phyloP scores from a whole-genome alignment of 2,888 invertebrate genomes.

The Dorcus hopei region DNA sequence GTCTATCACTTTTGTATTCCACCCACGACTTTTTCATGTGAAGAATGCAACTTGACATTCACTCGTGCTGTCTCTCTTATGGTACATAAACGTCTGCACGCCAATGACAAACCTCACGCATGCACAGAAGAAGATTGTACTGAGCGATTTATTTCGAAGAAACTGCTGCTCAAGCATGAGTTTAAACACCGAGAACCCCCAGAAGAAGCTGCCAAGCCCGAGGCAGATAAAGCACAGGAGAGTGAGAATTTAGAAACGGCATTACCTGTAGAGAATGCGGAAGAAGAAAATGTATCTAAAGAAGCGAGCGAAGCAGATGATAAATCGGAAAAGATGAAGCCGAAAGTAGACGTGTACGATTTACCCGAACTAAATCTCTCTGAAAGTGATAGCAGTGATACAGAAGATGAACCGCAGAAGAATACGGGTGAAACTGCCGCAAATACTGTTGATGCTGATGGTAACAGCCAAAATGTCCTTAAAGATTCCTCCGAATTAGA shows the following conservation, averaged over 20 bases:
- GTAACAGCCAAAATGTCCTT: neutral
- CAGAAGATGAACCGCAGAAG: constrained; percentile 48
- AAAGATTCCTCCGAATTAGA: constrained; percentile 34
- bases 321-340: constrained; percentile 39
- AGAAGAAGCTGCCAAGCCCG: constrained; percentile 32
- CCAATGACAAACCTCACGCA: constrained; percentile 63
- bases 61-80: constrained; percentile 74
- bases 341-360: constrained; percentile 64
- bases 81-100: constrained; percentile 79
- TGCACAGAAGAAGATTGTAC: constrained; percentile 70
- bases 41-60: constrained; percentile 75
- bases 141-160: constrained; percentile 78
- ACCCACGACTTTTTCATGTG: constrained; percentile 73
- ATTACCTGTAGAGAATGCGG: constrained; percentile 37
- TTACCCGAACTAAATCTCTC: constrained; percentile 80
- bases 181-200: constrained; percentile 57
- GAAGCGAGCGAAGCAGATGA: constrained; percentile 42
- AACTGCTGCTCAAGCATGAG: constrained; percentile 70
- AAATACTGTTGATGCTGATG: neutral
- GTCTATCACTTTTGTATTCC: constrained; percentile 89
- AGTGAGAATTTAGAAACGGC: constrained; percentile 30
- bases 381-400: constrained; percentile 77
- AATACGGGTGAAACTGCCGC: neutral
- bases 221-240: constrained; percentile 27
- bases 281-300: constrained; percentile 41